Percentiles rank a stretch among this genome's conserved stretches.
phyloP scores from a whole-genome alignment of 2,888 invertebrate species.

The Chymomyza amoena region DNA sequence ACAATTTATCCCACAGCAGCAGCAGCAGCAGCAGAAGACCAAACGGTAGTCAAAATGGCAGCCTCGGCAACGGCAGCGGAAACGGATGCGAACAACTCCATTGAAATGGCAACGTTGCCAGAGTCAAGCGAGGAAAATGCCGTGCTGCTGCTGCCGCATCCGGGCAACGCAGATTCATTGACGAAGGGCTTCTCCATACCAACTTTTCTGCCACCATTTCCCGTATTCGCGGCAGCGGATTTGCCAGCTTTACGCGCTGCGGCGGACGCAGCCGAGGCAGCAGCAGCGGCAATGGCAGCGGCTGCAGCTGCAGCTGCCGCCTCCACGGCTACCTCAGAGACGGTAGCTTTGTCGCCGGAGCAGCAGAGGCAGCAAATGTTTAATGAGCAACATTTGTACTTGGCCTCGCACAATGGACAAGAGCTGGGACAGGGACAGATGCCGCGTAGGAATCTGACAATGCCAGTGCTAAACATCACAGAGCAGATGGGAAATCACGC shows the following conservation, averaged over 20 bases:
- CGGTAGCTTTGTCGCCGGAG: conserved; percentile 60
- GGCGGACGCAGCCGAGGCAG: conserved; percentile 52
- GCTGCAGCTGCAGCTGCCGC: conserved; percentile 47
- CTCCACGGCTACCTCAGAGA: conserved; percentile 41
- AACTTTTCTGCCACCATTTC: conserved; percentile 75
- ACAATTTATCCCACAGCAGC: conserved; percentile 57
- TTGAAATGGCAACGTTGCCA: conserved; percentile 25
- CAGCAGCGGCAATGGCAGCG: conserved; percentile 34
- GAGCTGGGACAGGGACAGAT: conserved; percentile 36
- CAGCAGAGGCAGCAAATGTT: conserved; percentile 63
- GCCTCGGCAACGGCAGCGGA: conserved; percentile 32
- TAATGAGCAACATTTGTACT: conserved; percentile 73
- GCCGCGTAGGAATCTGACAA: conserved; percentile 63
- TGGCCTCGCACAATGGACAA: conserved; percentile 59
- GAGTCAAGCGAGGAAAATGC: conserved; percentile 14
- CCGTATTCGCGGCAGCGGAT: conserved; percentile 73
- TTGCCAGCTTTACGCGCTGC: conserved; percentile 68
- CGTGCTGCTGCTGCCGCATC: conserved; percentile 40
- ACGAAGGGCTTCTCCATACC: conserved; percentile 76
- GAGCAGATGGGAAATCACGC: conserved; percentile 94
- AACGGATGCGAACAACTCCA: conserved; percentile 65
- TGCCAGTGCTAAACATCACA: conserved; percentile 86
- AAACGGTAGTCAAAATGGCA: conserved; percentile 18
- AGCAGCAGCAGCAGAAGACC: conserved; percentile 40
- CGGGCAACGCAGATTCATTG: conserved; percentile 67